Percentiles rank a stretch among this genome's conserved stretches.
Conservation (phyloP, 2,797 vertebrate species). For the Brotogeris chrysoptera region DNA sequence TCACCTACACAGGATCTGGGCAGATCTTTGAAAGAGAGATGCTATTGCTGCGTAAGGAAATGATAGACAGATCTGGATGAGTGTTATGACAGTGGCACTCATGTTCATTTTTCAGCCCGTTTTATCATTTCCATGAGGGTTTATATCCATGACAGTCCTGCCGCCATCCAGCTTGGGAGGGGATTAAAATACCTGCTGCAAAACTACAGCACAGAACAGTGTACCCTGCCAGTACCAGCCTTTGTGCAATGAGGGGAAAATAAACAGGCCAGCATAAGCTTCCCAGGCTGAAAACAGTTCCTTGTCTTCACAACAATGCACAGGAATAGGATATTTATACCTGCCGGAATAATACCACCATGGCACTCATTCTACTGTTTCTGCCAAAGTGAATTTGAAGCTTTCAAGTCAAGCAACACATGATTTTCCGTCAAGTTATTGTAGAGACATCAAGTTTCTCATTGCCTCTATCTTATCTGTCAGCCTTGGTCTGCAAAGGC, state of each 20-base stretch:
- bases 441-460: neutral
- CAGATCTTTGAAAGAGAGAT: neutral
- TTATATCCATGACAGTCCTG: neutral
- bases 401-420: neutral
- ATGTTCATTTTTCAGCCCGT: slow-evolving; percentile 9
- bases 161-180: neutral
- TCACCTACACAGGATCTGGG: neutral
- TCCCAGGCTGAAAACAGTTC: neutral
- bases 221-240: neutral
- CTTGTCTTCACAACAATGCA: neutral
- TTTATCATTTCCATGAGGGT: neutral
- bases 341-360: neutral
- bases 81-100: neutral
- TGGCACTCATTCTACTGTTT: neutral
- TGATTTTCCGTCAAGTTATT: neutral
- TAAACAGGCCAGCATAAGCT: neutral
- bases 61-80: neutral
- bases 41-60: neutral
- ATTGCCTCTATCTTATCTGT: neutral
- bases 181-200: slow-evolving; percentile 5
- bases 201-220: neutral
- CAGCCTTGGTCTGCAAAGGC: neutral
- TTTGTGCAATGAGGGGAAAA: neutral
- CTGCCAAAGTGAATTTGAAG: neutral
- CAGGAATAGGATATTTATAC: neutral